Conservation (phyloP, 1,140 invertebrate genomes). For the Drosophila busckii region DNA sequence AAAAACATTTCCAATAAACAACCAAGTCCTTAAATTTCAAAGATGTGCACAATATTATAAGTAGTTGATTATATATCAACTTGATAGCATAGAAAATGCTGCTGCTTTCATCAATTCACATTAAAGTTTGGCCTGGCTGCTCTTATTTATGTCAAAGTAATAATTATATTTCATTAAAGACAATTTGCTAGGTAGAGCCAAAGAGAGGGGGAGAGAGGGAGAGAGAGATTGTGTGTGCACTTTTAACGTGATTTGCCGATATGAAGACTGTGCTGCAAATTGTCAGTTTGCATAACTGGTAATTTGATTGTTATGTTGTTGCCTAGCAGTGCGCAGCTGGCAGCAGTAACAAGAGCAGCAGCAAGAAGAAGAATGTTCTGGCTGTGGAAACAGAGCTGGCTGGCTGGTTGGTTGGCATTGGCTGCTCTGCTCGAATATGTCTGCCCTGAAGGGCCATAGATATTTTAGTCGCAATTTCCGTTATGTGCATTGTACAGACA, state of each 20-base stretch:
- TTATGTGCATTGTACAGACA: slow-evolving; percentile 9
- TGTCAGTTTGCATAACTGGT: slow-evolving; percentile 53
- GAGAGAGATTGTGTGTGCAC: slow-evolving; percentile 1
- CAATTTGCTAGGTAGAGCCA: not conserved
- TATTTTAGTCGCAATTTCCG: slow-evolving; percentile 43
- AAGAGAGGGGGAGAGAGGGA: too few species aligned
- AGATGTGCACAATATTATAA: too few species aligned
- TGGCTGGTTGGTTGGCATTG: slow-evolving; percentile 6
- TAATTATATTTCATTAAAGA: too few species aligned
- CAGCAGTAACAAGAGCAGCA: not conserved
- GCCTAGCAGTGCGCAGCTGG: not conserved
- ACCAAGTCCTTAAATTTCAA: too few species aligned
- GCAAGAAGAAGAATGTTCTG: not conserved
- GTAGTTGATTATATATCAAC: too few species aligned
- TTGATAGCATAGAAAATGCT: too few species aligned
- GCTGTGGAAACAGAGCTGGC: not conserved
- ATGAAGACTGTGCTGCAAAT: slow-evolving; percentile 22
- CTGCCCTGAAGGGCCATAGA: slow-evolving; percentile 9
- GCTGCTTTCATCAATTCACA: too few species aligned
- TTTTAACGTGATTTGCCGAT: slow-evolving; percentile 57
- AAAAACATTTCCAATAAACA: too few species aligned
- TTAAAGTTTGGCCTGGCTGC: too few species aligned
- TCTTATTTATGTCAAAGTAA: too few species aligned
- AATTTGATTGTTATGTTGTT: slow-evolving; percentile 51
- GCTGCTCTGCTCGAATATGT: slow-evolving; percentile 16